Percentiles rank a stretch among this genome's conserved stretches.
Conservation (phyloP, 2,888 invertebrate species). For the Drosophila cyrtoloma region DNA sequence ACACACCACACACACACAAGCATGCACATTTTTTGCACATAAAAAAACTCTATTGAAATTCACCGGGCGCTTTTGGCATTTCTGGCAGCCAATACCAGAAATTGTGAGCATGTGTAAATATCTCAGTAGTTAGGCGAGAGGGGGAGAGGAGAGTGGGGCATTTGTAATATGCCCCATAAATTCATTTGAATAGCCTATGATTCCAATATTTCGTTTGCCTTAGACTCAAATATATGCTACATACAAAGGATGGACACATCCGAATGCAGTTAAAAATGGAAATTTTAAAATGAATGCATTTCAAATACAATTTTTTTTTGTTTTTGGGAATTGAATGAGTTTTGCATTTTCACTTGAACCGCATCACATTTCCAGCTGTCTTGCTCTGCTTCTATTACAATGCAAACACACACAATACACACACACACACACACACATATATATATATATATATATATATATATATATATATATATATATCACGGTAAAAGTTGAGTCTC, state of each 20-base stretch:
- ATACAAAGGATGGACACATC: background rate
- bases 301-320: background rate
- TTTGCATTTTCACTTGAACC: background rate
- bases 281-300: conserved; percentile 1
- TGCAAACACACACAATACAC: background rate
- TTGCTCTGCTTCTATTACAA: background rate
- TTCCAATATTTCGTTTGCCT: background rate
- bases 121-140: conserved; percentile 22
- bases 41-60: conserved; percentile 59
- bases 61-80: conserved; percentile 25
- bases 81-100: conserved; percentile 52
- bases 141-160: background rate
- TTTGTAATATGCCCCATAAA: conserved; percentile 40
- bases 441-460: background rate
- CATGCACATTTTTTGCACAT: background rate
- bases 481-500: conserved; percentile 59
- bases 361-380: background rate
- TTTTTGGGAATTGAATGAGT: background rate
- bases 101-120: conserved; percentile 58
- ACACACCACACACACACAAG: background rate
- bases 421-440: background rate
- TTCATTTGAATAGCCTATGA: conserved; percentile 30
- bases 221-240: background rate
- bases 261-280: conserved; percentile 12
- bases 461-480: conserved; percentile 30